Percentiles rank a stretch among this genome's conserved stretches.
Evolutionary conservation across 2,888 invertebrate species (phyloP).

Genomic region (Cantharis rufa): DNA sequence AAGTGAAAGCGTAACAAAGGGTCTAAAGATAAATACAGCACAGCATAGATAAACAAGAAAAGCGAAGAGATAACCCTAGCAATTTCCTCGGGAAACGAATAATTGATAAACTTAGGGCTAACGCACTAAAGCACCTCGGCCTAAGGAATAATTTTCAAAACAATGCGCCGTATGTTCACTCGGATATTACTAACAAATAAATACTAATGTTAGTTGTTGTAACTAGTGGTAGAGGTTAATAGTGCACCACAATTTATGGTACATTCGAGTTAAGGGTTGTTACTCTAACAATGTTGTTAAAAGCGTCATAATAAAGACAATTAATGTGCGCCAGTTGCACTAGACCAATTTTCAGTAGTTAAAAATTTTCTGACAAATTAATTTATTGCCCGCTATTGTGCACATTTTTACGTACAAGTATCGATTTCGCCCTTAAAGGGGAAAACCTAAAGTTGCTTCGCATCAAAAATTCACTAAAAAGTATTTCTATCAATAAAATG

Average conservation of each 20-base stretch:
- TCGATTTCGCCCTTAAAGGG: background rate
- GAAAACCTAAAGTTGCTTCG: background rate
- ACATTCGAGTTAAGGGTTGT: conserved; percentile 34
- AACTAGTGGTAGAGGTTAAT: conserved; percentile 36
- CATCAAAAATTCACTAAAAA: background rate
- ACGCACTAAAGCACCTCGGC: conserved; percentile 18
- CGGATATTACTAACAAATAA: conserved; percentile 38
- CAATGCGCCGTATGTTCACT: conserved; percentile 18
- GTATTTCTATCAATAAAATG: background rate
- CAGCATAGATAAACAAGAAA: conserved; percentile 48
- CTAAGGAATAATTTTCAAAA: conserved; percentile 29
- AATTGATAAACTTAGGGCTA: conserved; percentile 42
- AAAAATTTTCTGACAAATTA: background rate
- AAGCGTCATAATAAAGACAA: conserved; percentile 30
- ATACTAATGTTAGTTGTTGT: conserved; percentile 36
- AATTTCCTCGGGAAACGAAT: conserved; percentile 48
- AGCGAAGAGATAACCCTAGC: conserved; percentile 46
- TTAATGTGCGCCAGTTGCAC: conserved; percentile 17
- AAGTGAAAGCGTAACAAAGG: conserved; percentile 38
- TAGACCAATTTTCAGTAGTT: background rate
- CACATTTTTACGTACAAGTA: background rate
- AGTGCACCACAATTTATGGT: conserved; percentile 38
- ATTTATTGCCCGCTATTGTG: background rate
- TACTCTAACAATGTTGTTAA: conserved; percentile 33
- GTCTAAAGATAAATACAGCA: conserved; percentile 47